These are phyloP conservation scores for Agonum fuliginosum DNA, from an alignment of 2,888 invertebrate species.

Conservation along the genomic window DNA sequence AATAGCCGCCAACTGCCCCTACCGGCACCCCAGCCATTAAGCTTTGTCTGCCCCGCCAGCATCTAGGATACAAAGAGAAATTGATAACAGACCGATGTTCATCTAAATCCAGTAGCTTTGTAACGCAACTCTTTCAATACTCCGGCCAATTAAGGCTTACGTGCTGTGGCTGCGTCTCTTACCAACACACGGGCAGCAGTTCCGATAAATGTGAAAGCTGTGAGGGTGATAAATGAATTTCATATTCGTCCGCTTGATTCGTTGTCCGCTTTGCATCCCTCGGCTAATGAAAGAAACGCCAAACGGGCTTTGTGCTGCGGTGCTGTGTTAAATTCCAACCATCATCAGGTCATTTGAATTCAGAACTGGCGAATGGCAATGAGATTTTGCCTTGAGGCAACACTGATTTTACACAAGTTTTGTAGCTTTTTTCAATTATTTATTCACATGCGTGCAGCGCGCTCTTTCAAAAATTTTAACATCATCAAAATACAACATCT, in stretches of 20 bases:
- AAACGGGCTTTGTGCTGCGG: constrained; percentile 8
- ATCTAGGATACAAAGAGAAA: constrained; percentile 49
- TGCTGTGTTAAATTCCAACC: not conserved
- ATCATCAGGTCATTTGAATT: constrained; percentile 17
- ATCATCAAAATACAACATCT: no score
- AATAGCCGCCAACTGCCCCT: not conserved
- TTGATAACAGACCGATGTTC: constrained; percentile 46
- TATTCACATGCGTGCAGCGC: constrained; percentile 8
- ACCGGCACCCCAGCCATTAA: not conserved
- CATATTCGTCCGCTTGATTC: constrained; percentile 51
- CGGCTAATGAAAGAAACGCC: constrained; percentile 44
- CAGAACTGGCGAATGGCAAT: not conserved
- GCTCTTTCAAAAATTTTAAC: not conserved
- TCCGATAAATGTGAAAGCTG: constrained; percentile 38
- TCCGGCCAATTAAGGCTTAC: constrained; percentile 46
- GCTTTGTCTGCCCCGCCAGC: constrained; percentile 21
- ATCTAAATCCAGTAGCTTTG: constrained; percentile 51
- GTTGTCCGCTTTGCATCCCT: constrained; percentile 42
- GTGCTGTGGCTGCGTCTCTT: not conserved
- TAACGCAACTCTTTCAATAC: constrained; percentile 54
- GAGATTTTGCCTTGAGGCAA: not conserved
- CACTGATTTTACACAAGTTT: constrained; percentile 28
- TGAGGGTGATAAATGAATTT: constrained; percentile 51
- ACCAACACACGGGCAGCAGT: not conserved
- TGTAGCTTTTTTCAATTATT: constrained; percentile 29